These are phyloP conservation scores for Jaculus jaculus DNA, from an alignment of 2,113 vertebrate genomes.

Conservation along the genomic window DNA sequence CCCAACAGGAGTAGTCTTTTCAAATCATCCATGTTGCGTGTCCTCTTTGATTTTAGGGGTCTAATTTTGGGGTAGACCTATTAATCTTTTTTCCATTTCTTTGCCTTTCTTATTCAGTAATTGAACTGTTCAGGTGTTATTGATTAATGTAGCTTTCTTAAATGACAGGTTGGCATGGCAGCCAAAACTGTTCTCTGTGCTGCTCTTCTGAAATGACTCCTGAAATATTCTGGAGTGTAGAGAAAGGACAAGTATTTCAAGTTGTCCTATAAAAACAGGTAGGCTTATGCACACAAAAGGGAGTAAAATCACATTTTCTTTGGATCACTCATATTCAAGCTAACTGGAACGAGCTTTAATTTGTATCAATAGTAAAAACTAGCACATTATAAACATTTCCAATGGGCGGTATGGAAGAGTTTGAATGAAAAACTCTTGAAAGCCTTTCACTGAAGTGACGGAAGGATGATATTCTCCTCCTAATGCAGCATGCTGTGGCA, in stretches of 20 bases:
- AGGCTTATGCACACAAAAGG: neutral
- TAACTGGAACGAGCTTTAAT: conserved; percentile 30
- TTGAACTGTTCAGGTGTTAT: conserved; percentile 71
- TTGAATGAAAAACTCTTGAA: conserved; percentile 16
- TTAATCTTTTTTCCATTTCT: conserved; percentile 75
- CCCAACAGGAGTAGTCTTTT: conserved; percentile 73
- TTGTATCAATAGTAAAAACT: neutral
- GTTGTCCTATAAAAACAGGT: conserved; percentile 40
- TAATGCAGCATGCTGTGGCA: neutral
- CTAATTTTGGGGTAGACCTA: conserved; percentile 74
- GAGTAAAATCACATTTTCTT: neutral
- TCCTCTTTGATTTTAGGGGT: conserved; percentile 74
- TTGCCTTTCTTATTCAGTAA: conserved; percentile 61
- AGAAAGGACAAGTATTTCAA: conserved; percentile 36
- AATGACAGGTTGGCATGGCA: conserved; percentile 61
- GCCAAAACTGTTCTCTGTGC: conserved; percentile 25
- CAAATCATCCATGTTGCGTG: conserved; percentile 60
- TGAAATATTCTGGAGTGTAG: conserved; percentile 54
- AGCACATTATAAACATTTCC: neutral
- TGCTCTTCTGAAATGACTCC: conserved; percentile 61
- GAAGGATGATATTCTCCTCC: neutral
- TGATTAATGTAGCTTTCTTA: conserved; percentile 75
- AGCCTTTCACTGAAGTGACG: neutral
- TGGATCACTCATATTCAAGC: neutral
- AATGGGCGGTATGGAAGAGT: neutral